Evolutionary conservation across 30 jellyfish, hydroid and myxozoan species (phyloP).

Genomic region (Sanderia malayensis): DNA sequence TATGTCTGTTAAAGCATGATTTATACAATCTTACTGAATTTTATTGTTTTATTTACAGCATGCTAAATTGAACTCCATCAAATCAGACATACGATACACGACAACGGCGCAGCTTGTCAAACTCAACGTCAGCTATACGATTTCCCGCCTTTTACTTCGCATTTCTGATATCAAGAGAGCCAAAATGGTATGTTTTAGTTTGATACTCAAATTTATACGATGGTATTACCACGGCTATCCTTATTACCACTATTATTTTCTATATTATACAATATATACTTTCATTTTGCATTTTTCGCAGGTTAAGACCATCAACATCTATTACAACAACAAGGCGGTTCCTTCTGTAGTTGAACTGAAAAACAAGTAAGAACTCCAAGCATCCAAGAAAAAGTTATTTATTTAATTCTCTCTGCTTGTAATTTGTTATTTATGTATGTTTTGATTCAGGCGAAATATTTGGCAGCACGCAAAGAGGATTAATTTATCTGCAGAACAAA

Average conservation of each 20-base stretch:
- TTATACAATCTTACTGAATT: too few relatives aligned
- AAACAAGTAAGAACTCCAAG: slow-evolving; percentile 85
- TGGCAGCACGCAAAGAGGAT: slow-evolving; percentile 95
- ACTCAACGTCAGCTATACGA: slow-evolving; percentile 70
- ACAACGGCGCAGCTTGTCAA: slow-evolving; percentile 91
- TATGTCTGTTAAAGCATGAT: too few relatives aligned
- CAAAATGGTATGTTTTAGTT: slow-evolving; percentile 89
- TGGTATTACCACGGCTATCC: too few relatives aligned
- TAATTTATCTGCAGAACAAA: slow-evolving; percentile 75
- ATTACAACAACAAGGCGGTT: slow-evolving; percentile 86
- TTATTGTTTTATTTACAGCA: slow-evolving; percentile 64
- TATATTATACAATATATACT: too few relatives aligned
- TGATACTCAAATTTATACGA: too few relatives aligned
- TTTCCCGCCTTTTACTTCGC: slow-evolving; percentile 74
- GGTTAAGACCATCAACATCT: slow-evolving; percentile 86
- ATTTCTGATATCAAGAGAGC: slow-evolving; percentile 91
- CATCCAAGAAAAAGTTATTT: too few relatives aligned
- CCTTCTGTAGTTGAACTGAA: slow-evolving; percentile 94
- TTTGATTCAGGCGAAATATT: slow-evolving; percentile 55
- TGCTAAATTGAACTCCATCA: slow-evolving; percentile 65
- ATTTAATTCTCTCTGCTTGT: not conserved
- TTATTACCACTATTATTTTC: too few relatives aligned
- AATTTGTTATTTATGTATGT: not conserved
- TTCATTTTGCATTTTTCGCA: slow-evolving; percentile 6
- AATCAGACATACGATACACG: slow-evolving; percentile 88